Evolutionary conservation across 2,888 invertebrate species (phyloP).

Genomic region (Tenthredo mesomela): DNA sequence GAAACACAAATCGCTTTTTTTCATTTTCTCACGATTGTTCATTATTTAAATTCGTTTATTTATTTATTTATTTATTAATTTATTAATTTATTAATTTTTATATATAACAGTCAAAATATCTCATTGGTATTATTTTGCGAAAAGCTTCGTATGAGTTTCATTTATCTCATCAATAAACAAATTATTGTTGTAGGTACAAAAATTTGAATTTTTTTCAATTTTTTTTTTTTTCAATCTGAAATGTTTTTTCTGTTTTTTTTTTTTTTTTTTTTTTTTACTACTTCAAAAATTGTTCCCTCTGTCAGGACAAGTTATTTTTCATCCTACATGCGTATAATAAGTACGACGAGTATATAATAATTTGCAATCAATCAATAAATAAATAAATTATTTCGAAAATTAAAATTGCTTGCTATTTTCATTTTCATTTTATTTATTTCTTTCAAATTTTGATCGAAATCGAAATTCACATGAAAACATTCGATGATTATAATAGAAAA

Average conservation of each 20-base stretch:
- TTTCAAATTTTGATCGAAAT: neutral
- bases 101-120: conserved; percentile 59
- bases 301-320: neutral
- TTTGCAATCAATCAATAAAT: neutral
- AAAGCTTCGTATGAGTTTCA: conserved; percentile 61
- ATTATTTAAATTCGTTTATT: neutral
- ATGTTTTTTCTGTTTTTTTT: neutral
- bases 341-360: neutral
- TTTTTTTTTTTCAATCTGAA: neutral
- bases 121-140: conserved; percentile 48
- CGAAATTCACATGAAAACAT: neutral
- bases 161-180: conserved; percentile 45
- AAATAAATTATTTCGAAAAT: neutral
- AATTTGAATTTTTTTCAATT: neutral
- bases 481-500: neutral
- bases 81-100: no score
- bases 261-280: conserved; percentile 54
- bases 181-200: neutral
- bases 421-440: neutral
- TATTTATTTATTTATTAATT: no score
- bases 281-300: neutral
- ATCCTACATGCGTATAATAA: neutral
- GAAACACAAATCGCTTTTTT: neutral
- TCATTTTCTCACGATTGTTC: neutral
- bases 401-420: neutral